Conservation (phyloP, 2,797 vertebrate genomes). For the Ceyx erithaca region DNA sequence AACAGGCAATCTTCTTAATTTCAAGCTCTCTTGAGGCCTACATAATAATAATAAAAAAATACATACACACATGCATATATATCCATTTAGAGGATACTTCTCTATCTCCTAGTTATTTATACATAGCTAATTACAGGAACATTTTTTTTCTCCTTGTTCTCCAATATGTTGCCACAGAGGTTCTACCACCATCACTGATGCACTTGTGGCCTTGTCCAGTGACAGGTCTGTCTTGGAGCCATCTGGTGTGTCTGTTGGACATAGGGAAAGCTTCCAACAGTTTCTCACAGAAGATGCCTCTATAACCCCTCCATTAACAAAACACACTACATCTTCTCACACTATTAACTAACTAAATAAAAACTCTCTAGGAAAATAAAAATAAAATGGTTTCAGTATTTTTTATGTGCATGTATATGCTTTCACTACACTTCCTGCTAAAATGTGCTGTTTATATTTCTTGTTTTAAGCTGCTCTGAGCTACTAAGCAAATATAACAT, state of each 20-base stretch:
- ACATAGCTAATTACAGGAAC: too few species aligned
- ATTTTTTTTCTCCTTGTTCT: too few species aligned
- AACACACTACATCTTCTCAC: background rate
- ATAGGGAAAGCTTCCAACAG: background rate
- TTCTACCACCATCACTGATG: fast-evolving
- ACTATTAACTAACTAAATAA: background rate
- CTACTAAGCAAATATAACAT: background rate
- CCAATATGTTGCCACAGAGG: too few species aligned
- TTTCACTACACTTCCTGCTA: background rate
- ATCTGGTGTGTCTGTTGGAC: fast-evolving
- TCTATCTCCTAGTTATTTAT: too few species aligned
- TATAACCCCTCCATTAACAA: fast-evolving
- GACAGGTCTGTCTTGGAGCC: fast-evolving
- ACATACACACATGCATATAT: too few species aligned
- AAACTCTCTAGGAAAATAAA: background rate
- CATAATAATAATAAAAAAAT: too few species aligned
- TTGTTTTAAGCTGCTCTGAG: background rate
- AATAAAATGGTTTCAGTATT: background rate
- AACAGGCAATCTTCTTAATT: too few species aligned
- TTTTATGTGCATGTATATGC: background rate
- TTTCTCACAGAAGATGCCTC: fast-evolving
- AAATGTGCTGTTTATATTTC: background rate
- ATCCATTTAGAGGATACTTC: too few species aligned
- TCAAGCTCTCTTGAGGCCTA: too few species aligned
- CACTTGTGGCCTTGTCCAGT: fast-evolving